phyloP scores from a whole-genome alignment of 2,113 vertebrate genomes.

The Callorhinus ursinus region DNA sequence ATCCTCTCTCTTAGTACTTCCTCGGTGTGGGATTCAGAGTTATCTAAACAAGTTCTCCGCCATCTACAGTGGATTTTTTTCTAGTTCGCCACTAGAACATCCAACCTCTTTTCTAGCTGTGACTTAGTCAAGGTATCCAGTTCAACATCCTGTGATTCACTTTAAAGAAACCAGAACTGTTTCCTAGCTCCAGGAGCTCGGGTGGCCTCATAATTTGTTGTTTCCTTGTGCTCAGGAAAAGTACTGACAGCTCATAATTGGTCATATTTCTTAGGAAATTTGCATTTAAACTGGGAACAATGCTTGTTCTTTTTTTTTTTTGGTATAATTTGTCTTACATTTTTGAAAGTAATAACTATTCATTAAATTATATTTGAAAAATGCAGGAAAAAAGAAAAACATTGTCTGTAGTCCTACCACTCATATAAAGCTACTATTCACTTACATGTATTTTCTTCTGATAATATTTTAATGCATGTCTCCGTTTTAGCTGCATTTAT shows the following conservation, averaged over 20 bases:
- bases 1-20: not conserved
- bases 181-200: not conserved
- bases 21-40: not conserved
- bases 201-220: not conserved
- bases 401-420: not conserved
- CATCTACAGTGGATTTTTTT: not conserved
- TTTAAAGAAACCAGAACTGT: not conserved
- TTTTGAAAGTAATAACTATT: constrained; percentile 58
- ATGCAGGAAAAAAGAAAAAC: constrained; percentile 22
- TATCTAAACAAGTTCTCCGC: not conserved
- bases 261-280: constrained; percentile 49
- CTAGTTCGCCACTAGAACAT: not conserved
- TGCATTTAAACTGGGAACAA: constrained; percentile 49
- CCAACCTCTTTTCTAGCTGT: not conserved
- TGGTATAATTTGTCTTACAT: constrained; percentile 58
- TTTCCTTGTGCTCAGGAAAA: not conserved
- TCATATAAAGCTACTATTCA: constrained; percentile 9
- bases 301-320: constrained; percentile 38
- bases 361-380: constrained; percentile 64
- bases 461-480: not conserved
- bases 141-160: not conserved
- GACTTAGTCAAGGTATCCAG: not conserved
- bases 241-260: constrained; percentile 17
- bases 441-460: not conserved
- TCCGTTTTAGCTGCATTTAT: not conserved